Conservation (phyloP, 1,140 invertebrate species). For the Eufriesea mexicana region DNA sequence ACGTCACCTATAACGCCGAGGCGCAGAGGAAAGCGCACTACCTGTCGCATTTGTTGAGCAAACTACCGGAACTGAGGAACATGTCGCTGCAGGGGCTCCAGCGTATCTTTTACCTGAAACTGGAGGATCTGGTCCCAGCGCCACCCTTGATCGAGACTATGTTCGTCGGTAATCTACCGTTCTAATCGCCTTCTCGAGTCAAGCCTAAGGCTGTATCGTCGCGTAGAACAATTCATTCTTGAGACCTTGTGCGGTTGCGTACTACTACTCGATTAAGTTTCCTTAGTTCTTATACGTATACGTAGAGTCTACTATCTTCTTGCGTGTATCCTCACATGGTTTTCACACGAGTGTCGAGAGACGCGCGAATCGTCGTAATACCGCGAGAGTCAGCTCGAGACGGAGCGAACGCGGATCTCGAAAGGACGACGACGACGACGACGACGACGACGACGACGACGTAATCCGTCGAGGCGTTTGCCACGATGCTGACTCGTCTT, state of each 20-base stretch:
- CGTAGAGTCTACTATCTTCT: conserved; percentile 56
- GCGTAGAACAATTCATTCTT: conserved; percentile 50
- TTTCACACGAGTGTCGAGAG: conserved; percentile 16
- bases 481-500: neutral
- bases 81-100: conserved; percentile 96
- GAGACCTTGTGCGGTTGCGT: conserved; percentile 54
- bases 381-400: neutral
- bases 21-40: conserved; percentile 94
- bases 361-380: neutral
- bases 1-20: conserved; percentile 96
- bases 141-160: conserved; percentile 96
- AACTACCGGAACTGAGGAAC: conserved; percentile 94
- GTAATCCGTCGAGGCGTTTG: neutral
- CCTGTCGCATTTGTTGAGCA: conserved; percentile 94
- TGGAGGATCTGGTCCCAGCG: conserved; percentile 95
- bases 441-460: neutral
- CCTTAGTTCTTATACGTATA: conserved; percentile 52
- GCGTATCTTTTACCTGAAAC: conserved; percentile 96
- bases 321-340: conserved; percentile 54
- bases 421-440: neutral
- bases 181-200: conserved; percentile 74
- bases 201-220: conserved; percentile 42
- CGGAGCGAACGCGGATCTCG: neutral
- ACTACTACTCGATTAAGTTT: conserved; percentile 50
- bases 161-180: conserved; percentile 96